phyloP scores from a whole-genome alignment of 2,113 vertebrate species.

The Pseudorectes ferrugineus region DNA sequence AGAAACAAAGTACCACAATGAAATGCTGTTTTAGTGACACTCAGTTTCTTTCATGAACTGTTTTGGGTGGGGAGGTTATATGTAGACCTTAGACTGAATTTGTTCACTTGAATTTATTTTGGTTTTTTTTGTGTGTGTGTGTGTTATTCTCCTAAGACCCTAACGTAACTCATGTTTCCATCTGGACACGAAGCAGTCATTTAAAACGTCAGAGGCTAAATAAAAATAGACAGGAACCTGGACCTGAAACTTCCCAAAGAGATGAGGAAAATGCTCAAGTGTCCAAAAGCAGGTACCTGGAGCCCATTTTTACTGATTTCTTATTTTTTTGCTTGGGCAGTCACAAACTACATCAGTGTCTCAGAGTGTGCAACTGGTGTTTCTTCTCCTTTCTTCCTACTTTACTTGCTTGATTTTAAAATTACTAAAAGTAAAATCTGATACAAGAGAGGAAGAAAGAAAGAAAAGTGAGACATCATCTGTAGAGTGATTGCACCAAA shows the following conservation, averaged over 20 bases:
- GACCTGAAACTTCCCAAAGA: constrained; percentile 12
- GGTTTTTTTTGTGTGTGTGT: not conserved
- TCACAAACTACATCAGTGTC: not conserved
- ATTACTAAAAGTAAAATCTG: not conserved
- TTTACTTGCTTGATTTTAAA: not conserved
- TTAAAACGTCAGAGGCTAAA: constrained; percentile 70
- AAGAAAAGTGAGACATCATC: not conserved
- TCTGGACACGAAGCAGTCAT: constrained; percentile 51
- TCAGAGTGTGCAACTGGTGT: not conserved
- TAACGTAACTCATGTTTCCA: not conserved
- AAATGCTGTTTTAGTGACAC: not conserved
- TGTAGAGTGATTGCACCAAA: not conserved
- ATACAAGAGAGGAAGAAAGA: not conserved
- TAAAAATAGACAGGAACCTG: constrained; percentile 34
- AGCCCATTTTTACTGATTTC: not conserved
- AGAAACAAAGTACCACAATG: not conserved
- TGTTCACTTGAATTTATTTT: not conserved
- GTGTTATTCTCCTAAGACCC: constrained; percentile 19
- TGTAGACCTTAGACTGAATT: not conserved
- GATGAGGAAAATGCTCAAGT: constrained; percentile 14
- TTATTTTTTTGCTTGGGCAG: not conserved
- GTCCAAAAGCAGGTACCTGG: constrained; percentile 60
- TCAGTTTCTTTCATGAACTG: not conserved
- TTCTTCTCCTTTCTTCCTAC: not conserved
- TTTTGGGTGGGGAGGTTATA: not conserved